phyloP scores from a whole-genome alignment of 2,888 invertebrate species.

The Clitarchus hookeri region DNA sequence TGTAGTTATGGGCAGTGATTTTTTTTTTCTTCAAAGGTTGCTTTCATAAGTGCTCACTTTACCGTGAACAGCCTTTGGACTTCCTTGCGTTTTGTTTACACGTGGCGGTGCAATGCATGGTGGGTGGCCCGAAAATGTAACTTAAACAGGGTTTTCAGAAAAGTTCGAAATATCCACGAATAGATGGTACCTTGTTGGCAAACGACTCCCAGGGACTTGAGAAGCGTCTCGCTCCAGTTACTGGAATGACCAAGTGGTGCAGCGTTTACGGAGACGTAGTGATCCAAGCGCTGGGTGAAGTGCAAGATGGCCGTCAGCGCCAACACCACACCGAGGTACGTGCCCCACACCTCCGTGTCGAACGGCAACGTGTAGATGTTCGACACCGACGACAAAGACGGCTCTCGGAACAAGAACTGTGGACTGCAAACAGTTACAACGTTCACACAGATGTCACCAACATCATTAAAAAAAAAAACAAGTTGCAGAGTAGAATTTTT shows the following conservation, averaged over 20 bases:
- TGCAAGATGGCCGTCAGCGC: conserved; percentile 18
- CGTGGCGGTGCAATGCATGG: no score
- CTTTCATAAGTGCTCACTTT: no score
- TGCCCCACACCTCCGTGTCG: conserved; percentile 27
- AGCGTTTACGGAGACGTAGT: not conserved
- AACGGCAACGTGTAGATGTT: conserved; percentile 33
- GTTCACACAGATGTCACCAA: not conserved
- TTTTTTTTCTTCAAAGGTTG: no score
- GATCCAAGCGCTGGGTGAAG: not conserved
- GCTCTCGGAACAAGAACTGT: conserved; percentile 28
- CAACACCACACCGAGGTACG: not conserved
- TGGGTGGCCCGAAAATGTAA: no score
- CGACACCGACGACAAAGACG: conserved; percentile 28
- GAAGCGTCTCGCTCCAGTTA: not conserved
- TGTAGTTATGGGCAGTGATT: no score
- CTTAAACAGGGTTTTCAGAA: no score
- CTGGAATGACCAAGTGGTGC: not conserved
- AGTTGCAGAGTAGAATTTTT: no score
- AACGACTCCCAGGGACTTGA: not conserved
- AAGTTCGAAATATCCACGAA: no score
- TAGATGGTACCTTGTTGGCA: not conserved
- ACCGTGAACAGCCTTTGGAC: no score
- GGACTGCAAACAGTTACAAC: conserved; percentile 22
- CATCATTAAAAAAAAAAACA: no score
- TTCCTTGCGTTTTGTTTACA: no score